A percentile compares a stretch with the other conserved stretches of the same genome.
phyloP scores from a whole-genome alignment of 2,888 invertebrate genomes.

The Hoplodrina blanda region DNA sequence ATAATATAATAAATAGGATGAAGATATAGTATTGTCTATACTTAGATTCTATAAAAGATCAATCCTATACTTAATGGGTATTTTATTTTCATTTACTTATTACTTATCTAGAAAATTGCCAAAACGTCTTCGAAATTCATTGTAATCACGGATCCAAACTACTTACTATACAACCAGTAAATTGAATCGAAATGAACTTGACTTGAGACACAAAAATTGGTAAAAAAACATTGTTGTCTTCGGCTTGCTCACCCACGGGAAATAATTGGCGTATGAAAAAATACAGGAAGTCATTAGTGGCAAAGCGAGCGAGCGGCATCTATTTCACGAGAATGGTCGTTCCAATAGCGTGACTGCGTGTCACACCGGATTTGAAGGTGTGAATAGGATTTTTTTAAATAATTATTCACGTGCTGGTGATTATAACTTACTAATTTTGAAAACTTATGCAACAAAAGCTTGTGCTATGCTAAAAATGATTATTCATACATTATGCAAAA shows the following conservation, averaged over 20 bases:
- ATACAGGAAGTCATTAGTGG: constrained; percentile 90
- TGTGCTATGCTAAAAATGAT: too few species aligned
- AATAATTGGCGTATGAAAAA: constrained; percentile 88
- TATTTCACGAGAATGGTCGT: constrained; percentile 82
- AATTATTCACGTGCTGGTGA: background rate
- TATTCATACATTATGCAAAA: too few species aligned
- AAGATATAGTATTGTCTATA: constrained; percentile 31
- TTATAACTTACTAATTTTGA: background rate
- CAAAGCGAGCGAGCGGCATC: constrained; percentile 84
- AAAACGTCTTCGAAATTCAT: constrained; percentile 12
- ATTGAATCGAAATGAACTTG: constrained; percentile 73
- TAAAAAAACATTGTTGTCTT: constrained; percentile 77
- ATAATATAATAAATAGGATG: constrained; percentile 2
- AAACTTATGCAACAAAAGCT: background rate
- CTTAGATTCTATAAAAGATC: constrained; percentile 10
- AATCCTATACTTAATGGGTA: too few species aligned
- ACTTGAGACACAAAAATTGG: constrained; percentile 66
- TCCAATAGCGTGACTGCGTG: constrained; percentile 63
- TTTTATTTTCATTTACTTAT: constrained; percentile 22
- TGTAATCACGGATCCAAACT: constrained; percentile 29
- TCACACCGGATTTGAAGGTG: constrained; percentile 76
- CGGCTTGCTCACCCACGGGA: constrained; percentile 82
- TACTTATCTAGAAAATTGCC: constrained; percentile 8
- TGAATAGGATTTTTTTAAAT: constrained; percentile 11
- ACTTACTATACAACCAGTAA: constrained; percentile 51